Conservation (phyloP, 64 coral and sea anemone species). For the Orbicella faveolata region DNA sequence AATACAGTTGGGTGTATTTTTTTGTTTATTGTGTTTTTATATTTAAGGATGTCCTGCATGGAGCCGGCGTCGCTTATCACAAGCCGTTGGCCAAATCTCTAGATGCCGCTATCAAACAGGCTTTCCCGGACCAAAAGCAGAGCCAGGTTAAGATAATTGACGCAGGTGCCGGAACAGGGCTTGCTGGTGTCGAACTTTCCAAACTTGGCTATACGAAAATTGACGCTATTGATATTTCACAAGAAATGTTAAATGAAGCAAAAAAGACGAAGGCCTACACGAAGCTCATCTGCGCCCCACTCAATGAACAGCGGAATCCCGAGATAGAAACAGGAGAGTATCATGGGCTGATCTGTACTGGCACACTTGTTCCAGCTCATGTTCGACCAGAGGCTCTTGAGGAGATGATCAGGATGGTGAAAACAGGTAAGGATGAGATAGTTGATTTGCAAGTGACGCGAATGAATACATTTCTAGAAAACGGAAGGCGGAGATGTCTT, state of each 20-base stretch:
- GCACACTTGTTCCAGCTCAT: not conserved
- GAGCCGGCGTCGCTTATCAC: not conserved
- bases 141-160: conserved; percentile 10
- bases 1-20: not conserved
- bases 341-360: conserved; percentile 28
- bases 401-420: not conserved
- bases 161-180: conserved; percentile 48
- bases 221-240: conserved; percentile 37
- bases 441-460: too few relatives aligned
- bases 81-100: not conserved
- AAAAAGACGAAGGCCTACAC: conserved; percentile 48
- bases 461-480: too few relatives aligned
- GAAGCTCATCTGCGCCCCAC: conserved; percentile 19
- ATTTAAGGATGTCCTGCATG: not conserved
- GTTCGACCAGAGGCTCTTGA: not conserved
- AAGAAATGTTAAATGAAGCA: conserved; percentile 46
- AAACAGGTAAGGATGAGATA: not conserved
- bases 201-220: conserved; percentile 39
- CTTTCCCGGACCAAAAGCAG: not conserved
- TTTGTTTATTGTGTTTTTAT: not conserved
- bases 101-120: not conserved
- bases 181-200: not conserved
- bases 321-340: conserved; percentile 27
- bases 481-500: too few relatives aligned
- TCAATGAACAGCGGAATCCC: conserved; percentile 23